Percentiles rank a stretch among this genome's conserved stretches.
Conservation (phyloP, 2,113 vertebrate genomes). For the Microtus richardsoni region DNA sequence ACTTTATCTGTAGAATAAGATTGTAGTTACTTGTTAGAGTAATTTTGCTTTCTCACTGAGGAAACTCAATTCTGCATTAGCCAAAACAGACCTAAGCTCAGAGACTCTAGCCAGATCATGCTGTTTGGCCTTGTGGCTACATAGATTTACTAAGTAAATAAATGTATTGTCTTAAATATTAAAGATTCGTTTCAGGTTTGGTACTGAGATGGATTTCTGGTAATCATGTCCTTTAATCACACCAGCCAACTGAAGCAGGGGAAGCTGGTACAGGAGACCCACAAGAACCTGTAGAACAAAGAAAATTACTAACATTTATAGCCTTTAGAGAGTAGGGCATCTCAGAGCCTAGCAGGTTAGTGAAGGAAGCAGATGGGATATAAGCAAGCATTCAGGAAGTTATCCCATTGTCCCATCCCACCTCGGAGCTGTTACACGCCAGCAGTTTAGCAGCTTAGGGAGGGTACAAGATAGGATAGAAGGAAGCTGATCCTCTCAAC, state of each 20-base stretch:
- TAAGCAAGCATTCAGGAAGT: not conserved
- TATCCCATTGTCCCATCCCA: not conserved
- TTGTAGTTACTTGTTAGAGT: conserved; percentile 7
- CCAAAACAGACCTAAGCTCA: conserved; percentile 33
- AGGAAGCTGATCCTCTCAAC: not conserved
- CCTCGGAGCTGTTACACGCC: not conserved
- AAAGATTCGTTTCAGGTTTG: not conserved
- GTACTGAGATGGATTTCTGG: not conserved
- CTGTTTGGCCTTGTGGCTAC: not conserved
- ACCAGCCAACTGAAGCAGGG: not conserved
- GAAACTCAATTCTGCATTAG: not conserved
- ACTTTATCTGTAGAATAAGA: conserved; percentile 47
- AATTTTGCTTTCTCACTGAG: conserved; percentile 28
- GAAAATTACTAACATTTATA: not conserved
- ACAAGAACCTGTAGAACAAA: not conserved
- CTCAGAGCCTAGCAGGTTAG: not conserved
- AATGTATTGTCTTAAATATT: not conserved
- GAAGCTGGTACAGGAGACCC: not conserved
- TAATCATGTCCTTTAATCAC: not conserved
- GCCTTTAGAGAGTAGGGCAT: not conserved
- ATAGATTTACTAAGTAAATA: not conserved
- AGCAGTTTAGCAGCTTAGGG: not conserved
- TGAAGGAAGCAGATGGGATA: not conserved
- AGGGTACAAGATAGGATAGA: not conserved
- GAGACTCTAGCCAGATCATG: not conserved